phyloP scores from a whole-genome alignment of 1,140 invertebrate species.

The Pentalonia nigronervosa region DNA sequence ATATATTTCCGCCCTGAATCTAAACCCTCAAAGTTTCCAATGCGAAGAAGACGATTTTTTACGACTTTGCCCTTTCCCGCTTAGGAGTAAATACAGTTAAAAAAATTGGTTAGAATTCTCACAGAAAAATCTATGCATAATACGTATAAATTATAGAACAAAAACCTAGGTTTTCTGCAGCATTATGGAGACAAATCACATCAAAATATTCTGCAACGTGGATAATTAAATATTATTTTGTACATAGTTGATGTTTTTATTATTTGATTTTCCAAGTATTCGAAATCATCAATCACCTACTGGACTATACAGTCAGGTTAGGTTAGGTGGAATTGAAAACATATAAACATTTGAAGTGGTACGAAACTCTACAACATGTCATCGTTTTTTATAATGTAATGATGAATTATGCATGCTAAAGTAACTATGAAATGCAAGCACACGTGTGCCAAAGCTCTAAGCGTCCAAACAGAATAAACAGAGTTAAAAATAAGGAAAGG shows the following conservation, averaged over 20 bases:
- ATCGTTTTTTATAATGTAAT: background rate
- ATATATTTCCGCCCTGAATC: background rate
- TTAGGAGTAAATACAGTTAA: background rate
- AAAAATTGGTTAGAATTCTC: background rate
- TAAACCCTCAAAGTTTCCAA: background rate
- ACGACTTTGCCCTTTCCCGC: background rate
- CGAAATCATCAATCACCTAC: background rate
- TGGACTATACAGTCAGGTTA: background rate
- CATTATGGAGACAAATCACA: background rate
- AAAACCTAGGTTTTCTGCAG: background rate
- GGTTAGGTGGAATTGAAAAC: background rate
- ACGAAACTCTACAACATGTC: background rate
- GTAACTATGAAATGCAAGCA: background rate
- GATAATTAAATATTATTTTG: background rate
- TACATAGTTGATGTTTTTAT: background rate
- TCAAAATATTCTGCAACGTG: background rate
- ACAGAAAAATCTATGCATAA: background rate
- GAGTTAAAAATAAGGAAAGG: background rate
- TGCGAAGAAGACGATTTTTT: background rate
- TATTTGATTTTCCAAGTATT: background rate
- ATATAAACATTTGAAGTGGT: background rate
- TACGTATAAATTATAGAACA: background rate
- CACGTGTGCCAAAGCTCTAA: background rate
- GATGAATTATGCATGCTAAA: background rate
- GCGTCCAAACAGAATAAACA: background rate